A percentile compares a stretch with the other conserved stretches of the same genome.
Evolutionary conservation across 1,140 invertebrate species (phyloP).

Genomic region (Macrotrachela quadricornifera): DNA sequence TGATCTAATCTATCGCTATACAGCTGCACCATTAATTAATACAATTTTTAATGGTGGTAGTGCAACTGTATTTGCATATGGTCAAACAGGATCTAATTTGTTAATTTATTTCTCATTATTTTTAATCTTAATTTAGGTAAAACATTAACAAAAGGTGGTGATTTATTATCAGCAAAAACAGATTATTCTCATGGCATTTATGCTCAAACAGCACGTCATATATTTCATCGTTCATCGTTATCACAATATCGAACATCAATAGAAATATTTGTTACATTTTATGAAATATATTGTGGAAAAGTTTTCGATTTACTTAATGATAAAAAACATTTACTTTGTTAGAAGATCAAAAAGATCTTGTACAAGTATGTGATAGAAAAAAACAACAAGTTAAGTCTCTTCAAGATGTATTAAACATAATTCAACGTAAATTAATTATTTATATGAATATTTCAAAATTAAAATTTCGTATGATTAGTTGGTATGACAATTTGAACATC

Average conservation of each 20-base stretch:
- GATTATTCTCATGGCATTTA: slow-evolving; percentile 34
- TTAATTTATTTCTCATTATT: neutral
- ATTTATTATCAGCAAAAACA: slow-evolving; percentile 28
- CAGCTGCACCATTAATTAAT: slow-evolving; percentile 71
- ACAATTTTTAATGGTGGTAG: slow-evolving; percentile 85
- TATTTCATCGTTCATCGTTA: slow-evolving; percentile 47
- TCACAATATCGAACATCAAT: slow-evolving; percentile 38
- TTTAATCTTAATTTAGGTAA: slow-evolving; percentile 31
- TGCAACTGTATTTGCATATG: slow-evolving; percentile 95
- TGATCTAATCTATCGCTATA: slow-evolving; percentile 68
- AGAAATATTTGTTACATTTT: slow-evolving; percentile 55
- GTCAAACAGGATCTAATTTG: slow-evolving; percentile 62
- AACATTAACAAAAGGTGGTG: slow-evolving; percentile 42
- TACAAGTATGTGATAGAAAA: slow-evolving; percentile 72
- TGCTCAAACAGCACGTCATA: slow-evolving; percentile 55
- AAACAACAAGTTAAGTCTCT: slow-evolving; percentile 60
- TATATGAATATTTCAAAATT: neutral
- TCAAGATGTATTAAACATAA: slow-evolving; percentile 69
- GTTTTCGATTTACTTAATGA: slow-evolving; percentile 88
- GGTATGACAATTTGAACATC: slow-evolving; percentile 48
- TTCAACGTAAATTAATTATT: slow-evolving; percentile 33
- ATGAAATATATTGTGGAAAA: slow-evolving; percentile 54
- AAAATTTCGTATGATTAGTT: slow-evolving; percentile 8
- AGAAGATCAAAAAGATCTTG: slow-evolving; percentile 66
- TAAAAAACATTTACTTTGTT: slow-evolving; percentile 75